These are phyloP conservation scores for Myioborus miniatus DNA, from an alignment of 2,797 vertebrate species.

Conservation along the genomic window DNA sequence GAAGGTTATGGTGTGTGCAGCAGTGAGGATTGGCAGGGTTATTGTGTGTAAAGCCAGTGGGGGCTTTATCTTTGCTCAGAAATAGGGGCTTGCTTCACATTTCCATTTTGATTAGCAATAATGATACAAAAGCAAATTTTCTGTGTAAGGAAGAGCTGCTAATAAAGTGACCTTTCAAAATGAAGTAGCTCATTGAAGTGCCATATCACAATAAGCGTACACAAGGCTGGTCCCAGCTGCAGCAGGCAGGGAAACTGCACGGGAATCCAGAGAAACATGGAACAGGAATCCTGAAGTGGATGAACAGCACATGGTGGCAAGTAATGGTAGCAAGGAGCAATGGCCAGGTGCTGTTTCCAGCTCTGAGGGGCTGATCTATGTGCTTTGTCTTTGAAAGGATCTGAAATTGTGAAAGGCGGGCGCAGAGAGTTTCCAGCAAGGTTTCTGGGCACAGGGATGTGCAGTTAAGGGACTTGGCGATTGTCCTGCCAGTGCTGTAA, in stretches of 20 bases:
- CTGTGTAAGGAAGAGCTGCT: slow-evolving; percentile 46
- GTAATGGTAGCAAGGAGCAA: background rate
- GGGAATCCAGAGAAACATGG: background rate
- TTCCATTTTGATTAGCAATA: slow-evolving; percentile 71
- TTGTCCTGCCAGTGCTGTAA: background rate
- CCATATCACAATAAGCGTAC: background rate
- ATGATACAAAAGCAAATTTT: slow-evolving; percentile 65
- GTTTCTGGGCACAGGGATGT: background rate
- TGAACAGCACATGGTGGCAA: background rate
- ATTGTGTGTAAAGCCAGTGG: slow-evolving; percentile 58
- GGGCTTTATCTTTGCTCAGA: slow-evolving; percentile 48
- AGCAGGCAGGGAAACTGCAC: background rate
- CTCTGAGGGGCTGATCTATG: accelerated
- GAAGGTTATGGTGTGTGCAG: slow-evolving; percentile 45
- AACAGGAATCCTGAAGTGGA: background rate
- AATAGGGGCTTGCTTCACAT: slow-evolving; percentile 45
- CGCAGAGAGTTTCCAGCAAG: background rate
- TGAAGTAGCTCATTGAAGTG: slow-evolving; percentile 54
- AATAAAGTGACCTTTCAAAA: slow-evolving; percentile 71
- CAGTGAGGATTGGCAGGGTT: slow-evolving; percentile 50
- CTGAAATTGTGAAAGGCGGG: background rate
- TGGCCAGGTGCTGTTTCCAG: background rate
- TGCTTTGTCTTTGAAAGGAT: background rate
- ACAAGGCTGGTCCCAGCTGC: slow-evolving; percentile 48
- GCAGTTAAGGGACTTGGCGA: background rate